Evolutionary conservation across 2,797 vertebrate species (phyloP).

Genomic region (Melanotaenia pygmaea): DNA sequence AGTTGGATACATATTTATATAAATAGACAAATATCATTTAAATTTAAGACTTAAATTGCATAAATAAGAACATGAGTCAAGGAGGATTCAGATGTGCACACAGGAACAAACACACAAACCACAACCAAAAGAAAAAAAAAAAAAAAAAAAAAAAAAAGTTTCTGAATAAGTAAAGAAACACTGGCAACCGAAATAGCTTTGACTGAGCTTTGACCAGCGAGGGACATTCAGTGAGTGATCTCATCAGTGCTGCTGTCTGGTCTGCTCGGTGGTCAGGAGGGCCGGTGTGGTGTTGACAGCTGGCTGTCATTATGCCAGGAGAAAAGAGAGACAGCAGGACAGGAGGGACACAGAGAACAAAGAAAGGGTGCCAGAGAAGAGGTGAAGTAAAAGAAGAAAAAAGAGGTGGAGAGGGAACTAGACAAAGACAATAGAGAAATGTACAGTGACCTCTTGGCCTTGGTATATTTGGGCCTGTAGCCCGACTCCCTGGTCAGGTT

Average conservation of each 20-base stretch:
- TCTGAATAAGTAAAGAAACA: conserved; percentile 62
- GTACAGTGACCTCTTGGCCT: conserved; percentile 38
- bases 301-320: conserved; percentile 57
- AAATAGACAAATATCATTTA: not conserved
- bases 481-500: not conserved
- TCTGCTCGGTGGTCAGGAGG: conserved; percentile 48
- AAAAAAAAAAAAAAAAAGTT: conserved; percentile 11
- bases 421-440: not conserved
- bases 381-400: conserved; percentile 5
- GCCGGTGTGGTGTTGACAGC: conserved; percentile 57
- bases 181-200: conserved; percentile 42
- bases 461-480: conserved; percentile 4
- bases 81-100: not conserved
- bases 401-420: conserved; percentile 1
- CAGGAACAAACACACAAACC: conserved; percentile 9
- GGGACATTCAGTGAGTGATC: conserved; percentile 46
- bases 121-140: not conserved
- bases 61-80: not conserved
- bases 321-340: conserved; percentile 25
- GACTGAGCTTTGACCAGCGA: conserved; percentile 24
- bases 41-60: not conserved
- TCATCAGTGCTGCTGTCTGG: conserved; percentile 58
- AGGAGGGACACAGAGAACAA: conserved; percentile 28
- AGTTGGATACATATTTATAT: not conserved
- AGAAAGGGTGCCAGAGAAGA: not conserved